These are phyloP conservation scores for Trichomycterus rosablanca DNA, from an alignment of 2,113 vertebrate species.

Conservation along the genomic window DNA sequence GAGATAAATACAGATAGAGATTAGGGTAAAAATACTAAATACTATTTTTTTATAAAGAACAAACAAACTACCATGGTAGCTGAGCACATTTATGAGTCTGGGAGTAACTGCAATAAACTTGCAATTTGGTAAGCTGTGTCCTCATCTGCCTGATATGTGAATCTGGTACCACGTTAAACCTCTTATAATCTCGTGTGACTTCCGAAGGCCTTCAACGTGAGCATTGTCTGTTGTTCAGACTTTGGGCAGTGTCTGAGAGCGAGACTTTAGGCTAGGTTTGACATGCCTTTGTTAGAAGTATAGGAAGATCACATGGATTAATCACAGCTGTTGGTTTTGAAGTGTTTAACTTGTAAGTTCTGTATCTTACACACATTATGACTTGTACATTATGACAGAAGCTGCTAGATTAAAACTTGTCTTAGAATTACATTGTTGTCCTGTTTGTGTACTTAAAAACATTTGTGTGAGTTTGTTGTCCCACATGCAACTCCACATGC, in stretches of 20 bases:
- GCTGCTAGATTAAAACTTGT: slow-evolving; percentile 1
- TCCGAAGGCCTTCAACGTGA: slow-evolving; percentile 50
- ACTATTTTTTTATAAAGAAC: too few species aligned
- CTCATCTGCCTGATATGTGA: too few species aligned
- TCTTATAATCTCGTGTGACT: slow-evolving; percentile 62
- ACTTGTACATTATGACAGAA: slow-evolving; percentile 1
- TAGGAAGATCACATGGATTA: slow-evolving; percentile 1
- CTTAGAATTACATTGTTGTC: background rate
- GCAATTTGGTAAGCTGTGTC: too few species aligned
- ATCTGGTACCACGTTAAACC: slow-evolving; percentile 48
- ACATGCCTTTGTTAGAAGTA: slow-evolving; percentile 42
- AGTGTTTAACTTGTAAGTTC: slow-evolving; percentile 1
- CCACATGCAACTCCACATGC: background rate
- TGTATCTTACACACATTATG: slow-evolving; percentile 9
- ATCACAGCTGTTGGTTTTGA: background rate
- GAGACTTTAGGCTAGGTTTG: slow-evolving; percentile 42
- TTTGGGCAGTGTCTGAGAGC: slow-evolving; percentile 40
- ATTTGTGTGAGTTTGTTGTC: slow-evolving; percentile 13
- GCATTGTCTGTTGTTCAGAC: slow-evolving; percentile 49
- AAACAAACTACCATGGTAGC: too few species aligned
- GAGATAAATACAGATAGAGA: too few species aligned
- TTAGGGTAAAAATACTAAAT: too few species aligned
- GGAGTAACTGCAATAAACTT: too few species aligned
- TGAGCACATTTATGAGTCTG: too few species aligned
- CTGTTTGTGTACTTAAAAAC: background rate